Evolutionary conservation across 2,113 vertebrate genomes (phyloP).

Genomic region (Myotis davidii): DNA sequence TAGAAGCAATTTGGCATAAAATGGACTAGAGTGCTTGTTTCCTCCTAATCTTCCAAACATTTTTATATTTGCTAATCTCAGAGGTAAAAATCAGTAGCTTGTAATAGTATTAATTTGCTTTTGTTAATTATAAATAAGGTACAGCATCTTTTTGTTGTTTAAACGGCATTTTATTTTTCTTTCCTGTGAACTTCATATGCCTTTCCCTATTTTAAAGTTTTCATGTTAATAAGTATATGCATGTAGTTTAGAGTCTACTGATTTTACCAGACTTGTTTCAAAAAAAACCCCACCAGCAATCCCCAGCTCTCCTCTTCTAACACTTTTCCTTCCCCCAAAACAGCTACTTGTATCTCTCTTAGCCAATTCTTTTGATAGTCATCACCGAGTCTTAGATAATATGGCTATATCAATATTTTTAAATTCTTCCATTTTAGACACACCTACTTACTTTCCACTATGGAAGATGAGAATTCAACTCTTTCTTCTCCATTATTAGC

Average conservation of each 20-base stretch:
- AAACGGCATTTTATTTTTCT: neutral
- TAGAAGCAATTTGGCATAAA: neutral
- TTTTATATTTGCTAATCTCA: neutral
- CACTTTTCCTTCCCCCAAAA: neutral
- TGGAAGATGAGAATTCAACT: neutral
- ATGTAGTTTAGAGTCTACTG: neutral
- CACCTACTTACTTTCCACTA: neutral
- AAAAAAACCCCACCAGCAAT: neutral
- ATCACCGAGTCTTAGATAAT: neutral
- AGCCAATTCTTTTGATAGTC: neutral
- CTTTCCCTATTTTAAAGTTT: neutral
- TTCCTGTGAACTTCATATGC: neutral
- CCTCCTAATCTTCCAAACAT: neutral
- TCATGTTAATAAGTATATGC: neutral
- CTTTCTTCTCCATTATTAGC: neutral
- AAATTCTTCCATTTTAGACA: neutral
- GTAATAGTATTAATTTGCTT: neutral
- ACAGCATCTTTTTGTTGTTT: neutral
- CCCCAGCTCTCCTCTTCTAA: neutral
- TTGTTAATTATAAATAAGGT: neutral
- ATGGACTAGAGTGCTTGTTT: neutral
- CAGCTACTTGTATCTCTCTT: neutral
- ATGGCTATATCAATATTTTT: neutral
- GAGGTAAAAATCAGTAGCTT: neutral
- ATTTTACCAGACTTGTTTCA: neutral